Base-by-base conservation (phyloP, 2,797 vertebrate genomes). In the Lithobates pipiens region DNA sequence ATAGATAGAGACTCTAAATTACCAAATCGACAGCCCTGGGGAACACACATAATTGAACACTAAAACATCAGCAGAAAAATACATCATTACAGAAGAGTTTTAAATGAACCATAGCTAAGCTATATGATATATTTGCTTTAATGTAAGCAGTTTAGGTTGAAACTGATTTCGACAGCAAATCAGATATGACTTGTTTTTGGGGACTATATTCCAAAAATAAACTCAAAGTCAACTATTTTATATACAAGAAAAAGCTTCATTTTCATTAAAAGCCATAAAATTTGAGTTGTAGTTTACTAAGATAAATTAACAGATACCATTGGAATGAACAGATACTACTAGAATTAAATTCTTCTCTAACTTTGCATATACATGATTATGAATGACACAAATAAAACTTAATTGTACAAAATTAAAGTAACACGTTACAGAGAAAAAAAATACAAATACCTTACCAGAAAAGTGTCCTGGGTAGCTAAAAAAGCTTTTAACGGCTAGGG, bases 391-490 rank as follows among this genome's bases (percentile, higher is more conserved):
- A 61, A 23, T 57, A 7, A 21, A 57, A 57, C 3, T 57, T 23
- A 0, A 0, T 23, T 57, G 21, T 18, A 21, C 18, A 0, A 57
- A 18, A 61, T 61, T 6, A 23, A 61, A 61, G 54, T 61, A 6
- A 18, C 21, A 61, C 5, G 15, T 18, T 54, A 16, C 1, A 21
- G 21, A 83, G 21, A 50, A 27, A 69, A 46, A 50, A 27, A 76
- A 34, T 36, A 32, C 23, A 67, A 70, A 46, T 18, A 29, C 95
- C 94, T 95, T 92, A 95, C 95, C 94, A 0, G 87, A 89, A 82
- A 18, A 89, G 42, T 57, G 34, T 73, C 25, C 46, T 70, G 88
- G 88, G 77, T 89, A 88, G 80, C 87, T 81, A 89, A 77, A 89
- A 77, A 86, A 86, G 86, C 90, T 73, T 83, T 11, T 11, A 5